phyloP scores from a whole-genome alignment of 1,140 invertebrate genomes.

The Tachypleus tridentatus region DNA sequence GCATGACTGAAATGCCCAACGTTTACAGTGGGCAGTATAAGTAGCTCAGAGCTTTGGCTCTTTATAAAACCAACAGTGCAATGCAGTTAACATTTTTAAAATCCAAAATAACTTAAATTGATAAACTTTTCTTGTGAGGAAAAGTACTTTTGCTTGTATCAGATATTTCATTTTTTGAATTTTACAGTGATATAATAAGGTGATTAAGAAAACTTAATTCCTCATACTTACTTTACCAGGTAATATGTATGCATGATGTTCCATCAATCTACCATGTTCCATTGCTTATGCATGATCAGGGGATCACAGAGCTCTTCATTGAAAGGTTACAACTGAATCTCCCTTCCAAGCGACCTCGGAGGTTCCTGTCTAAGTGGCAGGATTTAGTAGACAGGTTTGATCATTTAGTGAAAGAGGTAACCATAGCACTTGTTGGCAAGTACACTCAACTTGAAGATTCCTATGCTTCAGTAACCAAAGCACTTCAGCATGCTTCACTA shows the following conservation, averaged over 20 bases:
- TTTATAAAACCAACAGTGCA: too few species aligned
- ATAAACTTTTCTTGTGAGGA: too few species aligned
- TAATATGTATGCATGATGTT: constrained; percentile 90
- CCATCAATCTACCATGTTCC: constrained; percentile 93
- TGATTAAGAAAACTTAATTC: too few species aligned
- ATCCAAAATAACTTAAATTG: too few species aligned
- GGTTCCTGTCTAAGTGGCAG: constrained; percentile 65
- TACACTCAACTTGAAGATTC: constrained; percentile 93
- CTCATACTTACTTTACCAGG: constrained; percentile 39
- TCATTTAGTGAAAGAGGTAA: constrained; percentile 62
- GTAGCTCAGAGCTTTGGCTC: too few species aligned
- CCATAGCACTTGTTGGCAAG: constrained; percentile 95
- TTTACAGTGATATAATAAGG: too few species aligned
- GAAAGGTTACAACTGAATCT: constrained; percentile 64
- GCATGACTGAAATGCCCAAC: too few species aligned
- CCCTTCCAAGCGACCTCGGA: not conserved
- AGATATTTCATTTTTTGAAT: too few species aligned
- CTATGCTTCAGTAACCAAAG: constrained; percentile 92
- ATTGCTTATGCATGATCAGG: constrained; percentile 79
- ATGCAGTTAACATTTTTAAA: too few species aligned
- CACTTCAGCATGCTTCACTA: constrained; percentile 81
- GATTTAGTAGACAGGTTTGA: constrained; percentile 75
- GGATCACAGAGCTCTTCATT: constrained; percentile 68
- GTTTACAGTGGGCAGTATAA: too few species aligned
- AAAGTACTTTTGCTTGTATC: too few species aligned